Conservation (phyloP, 2,113 vertebrate genomes). For the Microcebus griseorufus region DNA sequence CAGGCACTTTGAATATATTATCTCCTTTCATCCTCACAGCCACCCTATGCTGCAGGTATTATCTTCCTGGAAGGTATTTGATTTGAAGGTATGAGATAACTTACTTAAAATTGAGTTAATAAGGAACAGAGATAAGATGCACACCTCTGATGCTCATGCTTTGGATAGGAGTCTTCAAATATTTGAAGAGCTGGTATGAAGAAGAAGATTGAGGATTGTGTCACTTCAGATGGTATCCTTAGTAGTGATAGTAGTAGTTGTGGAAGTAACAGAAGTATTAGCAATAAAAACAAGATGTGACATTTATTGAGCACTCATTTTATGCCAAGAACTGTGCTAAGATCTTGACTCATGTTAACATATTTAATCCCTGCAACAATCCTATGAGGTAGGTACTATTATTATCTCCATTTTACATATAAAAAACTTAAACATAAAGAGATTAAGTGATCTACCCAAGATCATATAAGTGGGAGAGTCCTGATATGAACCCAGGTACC, state of each 20-base stretch:
- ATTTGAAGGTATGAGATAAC: not conserved
- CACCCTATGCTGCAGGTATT: not conserved
- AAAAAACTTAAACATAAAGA: conserved; percentile 1
- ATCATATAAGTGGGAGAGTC: not conserved
- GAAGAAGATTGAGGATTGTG: not conserved
- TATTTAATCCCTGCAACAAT: conserved; percentile 23
- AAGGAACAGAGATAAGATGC: not conserved
- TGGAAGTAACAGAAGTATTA: conserved; percentile 30
- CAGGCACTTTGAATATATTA: not conserved
- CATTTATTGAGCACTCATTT: not conserved
- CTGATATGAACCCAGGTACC: not conserved
- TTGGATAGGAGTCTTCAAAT: conserved; percentile 20
- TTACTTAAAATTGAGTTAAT: conserved; percentile 18
- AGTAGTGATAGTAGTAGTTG: not conserved
- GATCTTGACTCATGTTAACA: not conserved
- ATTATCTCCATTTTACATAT: conserved; percentile 25
- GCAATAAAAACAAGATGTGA: conserved; percentile 13
- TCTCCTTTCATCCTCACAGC: not conserved
- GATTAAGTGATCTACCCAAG: not conserved
- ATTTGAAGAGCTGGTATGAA: conserved; percentile 45
- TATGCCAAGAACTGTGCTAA: conserved; percentile 4
- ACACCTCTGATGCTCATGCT: not conserved
- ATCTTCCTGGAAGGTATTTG: conserved; percentile 8
- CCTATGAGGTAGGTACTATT: not conserved
- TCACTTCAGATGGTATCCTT: not conserved